Conservation (phyloP, 2,113 vertebrate genomes). For the Atlantisia rogersi region DNA sequence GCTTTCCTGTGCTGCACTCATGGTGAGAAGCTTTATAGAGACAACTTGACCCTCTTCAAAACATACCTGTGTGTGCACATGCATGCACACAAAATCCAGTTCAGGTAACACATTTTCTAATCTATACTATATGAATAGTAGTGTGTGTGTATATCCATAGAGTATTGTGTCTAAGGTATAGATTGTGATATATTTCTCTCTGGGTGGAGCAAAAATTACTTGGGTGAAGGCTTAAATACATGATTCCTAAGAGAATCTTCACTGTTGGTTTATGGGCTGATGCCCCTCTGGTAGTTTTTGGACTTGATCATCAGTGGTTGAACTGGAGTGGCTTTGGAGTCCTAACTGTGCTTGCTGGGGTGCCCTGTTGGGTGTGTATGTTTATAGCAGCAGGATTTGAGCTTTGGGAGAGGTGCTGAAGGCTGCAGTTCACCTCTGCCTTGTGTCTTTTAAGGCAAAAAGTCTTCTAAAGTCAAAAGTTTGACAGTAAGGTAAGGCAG, state of each 20-base stretch:
- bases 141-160: accelerated
- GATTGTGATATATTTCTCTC: neutral
- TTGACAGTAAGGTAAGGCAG: neutral
- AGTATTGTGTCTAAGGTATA: neutral
- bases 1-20: neutral
- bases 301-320: neutral
- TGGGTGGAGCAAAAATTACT: neutral
- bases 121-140: neutral
- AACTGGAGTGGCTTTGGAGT: neutral
- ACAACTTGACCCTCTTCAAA: neutral
- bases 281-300: neutral
- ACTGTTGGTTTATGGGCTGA: neutral
- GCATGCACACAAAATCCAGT: neutral
- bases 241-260: neutral
- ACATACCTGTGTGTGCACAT: neutral
- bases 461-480: neutral
- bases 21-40: neutral
- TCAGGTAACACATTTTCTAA: neutral
- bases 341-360: neutral
- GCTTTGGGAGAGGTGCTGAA: neutral
- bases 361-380: neutral
- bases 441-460: neutral
- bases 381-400: neutral
- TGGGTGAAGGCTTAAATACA: neutral
- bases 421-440: neutral